Conservation (phyloP, 2,888 invertebrate genomes). For the Chironomus tentans region DNA sequence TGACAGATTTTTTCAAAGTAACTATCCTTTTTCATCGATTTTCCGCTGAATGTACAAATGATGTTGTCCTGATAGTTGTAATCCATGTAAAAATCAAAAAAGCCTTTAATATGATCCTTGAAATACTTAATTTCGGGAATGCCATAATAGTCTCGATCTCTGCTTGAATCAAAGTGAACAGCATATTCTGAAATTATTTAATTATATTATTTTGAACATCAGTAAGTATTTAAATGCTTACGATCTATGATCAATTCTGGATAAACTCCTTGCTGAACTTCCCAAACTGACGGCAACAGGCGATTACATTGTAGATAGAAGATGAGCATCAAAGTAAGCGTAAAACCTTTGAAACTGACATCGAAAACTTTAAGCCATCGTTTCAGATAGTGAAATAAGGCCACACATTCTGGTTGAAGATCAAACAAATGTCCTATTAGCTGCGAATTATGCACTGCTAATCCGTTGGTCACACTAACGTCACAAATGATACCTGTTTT, state of each 20-base stretch:
- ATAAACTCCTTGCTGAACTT: not conserved
- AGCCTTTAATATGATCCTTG: not conserved
- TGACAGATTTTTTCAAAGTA: not conserved
- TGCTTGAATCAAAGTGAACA: not conserved
- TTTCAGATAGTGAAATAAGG: not conserved
- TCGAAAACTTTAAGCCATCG: not conserved
- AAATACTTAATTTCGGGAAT: not conserved
- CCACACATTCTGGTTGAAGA: not conserved
- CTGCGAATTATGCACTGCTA: not conserved
- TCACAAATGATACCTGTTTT: not conserved
- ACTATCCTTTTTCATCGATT: not conserved
- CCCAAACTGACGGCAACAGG: not conserved
- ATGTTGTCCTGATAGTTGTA: not conserved
- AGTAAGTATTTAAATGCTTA: not conserved
- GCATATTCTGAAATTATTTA: not conserved
- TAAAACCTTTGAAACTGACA: not conserved
- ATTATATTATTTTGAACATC: not conserved
- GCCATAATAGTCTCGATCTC: not conserved
- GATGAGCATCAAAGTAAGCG: not conserved
- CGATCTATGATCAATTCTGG: not conserved
- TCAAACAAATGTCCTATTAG: not conserved
- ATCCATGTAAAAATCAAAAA: conserved; percentile 5
- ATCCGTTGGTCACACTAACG: not conserved
- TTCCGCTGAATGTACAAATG: not conserved
- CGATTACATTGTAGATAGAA: not conserved